phyloP scores from a whole-genome alignment of 2,888 invertebrate genomes.

The Perithous albicinctus region DNA sequence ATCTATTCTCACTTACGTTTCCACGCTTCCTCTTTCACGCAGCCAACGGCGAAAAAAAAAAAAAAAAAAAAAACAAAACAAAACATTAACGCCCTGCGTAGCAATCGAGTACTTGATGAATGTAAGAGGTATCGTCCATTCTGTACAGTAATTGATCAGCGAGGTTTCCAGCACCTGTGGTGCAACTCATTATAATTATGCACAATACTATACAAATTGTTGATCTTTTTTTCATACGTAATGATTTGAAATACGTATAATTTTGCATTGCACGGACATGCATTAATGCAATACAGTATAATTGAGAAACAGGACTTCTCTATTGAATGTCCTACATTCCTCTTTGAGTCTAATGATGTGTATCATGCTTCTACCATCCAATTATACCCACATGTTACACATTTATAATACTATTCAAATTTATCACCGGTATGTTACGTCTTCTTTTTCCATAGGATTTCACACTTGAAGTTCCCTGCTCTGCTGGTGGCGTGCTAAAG shows the following conservation, averaged over 20 bases:
- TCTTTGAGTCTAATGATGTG: not conserved
- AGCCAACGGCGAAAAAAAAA: slow-evolving; percentile 23
- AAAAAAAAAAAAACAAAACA: slow-evolving; percentile 2
- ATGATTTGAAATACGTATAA: no score
- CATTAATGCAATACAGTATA: not conserved
- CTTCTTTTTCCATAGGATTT: not conserved
- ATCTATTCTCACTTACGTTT: slow-evolving; percentile 47
- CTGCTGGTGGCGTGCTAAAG: not conserved
- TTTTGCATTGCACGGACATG: no score
- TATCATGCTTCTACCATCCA: not conserved
- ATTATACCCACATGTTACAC: not conserved
- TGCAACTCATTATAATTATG: not conserved
- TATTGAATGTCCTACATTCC: not conserved
- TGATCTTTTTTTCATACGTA: no score
- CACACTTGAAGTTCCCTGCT: not conserved
- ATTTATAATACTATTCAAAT: not conserved
- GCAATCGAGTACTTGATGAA: not conserved
- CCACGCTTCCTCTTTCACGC: slow-evolving; percentile 56
- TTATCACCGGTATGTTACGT: not conserved
- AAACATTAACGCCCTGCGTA: not conserved
- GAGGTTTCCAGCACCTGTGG: not conserved
- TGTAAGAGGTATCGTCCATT: not conserved
- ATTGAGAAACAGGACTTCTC: not conserved
- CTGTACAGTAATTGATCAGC: not conserved
- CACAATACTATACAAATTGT: not conserved